phyloP scores from a whole-genome alignment of 2,888 invertebrate species.

The Ommatoiulus sabulosus region DNA sequence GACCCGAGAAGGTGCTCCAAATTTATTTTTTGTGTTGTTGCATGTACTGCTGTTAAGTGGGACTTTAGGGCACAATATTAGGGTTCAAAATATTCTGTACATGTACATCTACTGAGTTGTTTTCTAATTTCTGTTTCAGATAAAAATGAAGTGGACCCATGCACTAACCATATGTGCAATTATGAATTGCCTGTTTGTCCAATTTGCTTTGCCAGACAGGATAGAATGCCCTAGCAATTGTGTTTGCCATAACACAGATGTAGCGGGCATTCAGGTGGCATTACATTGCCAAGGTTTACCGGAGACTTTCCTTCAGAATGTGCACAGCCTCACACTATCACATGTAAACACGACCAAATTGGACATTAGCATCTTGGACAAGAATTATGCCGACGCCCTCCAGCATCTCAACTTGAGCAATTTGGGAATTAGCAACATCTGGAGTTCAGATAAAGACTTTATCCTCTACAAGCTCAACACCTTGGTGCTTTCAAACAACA shows the following conservation, averaged over 20 bases:
- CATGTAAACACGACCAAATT: neutral
- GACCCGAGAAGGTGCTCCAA: too few relatives aligned
- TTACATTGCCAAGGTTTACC: neutral
- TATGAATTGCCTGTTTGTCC: neutral
- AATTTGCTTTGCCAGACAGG: neutral
- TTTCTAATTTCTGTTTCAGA: neutral
- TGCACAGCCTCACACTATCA: neutral
- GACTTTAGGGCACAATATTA: too few relatives aligned
- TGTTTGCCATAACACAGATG: neutral
- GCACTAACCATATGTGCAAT: neutral
- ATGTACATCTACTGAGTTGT: neutral
- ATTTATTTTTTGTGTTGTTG: neutral
- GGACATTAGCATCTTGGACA: neutral
- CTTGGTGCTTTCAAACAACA: constrained; percentile 32
- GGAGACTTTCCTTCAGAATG: neutral
- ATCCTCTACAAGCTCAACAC: neutral
- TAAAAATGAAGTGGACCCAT: neutral
- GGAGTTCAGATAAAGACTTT: neutral
- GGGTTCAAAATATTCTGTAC: too few relatives aligned
- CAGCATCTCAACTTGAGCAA: neutral
- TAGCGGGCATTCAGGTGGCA: neutral
- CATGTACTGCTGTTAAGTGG: too few relatives aligned
- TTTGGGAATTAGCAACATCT: neutral
- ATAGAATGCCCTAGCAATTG: neutral
- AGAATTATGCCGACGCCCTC: neutral